A percentile compares a stretch with the other conserved stretches of the same genome.
phyloP scores from a whole-genome alignment of 2,113 vertebrate genomes.

The Aviceda subcristata region DNA sequence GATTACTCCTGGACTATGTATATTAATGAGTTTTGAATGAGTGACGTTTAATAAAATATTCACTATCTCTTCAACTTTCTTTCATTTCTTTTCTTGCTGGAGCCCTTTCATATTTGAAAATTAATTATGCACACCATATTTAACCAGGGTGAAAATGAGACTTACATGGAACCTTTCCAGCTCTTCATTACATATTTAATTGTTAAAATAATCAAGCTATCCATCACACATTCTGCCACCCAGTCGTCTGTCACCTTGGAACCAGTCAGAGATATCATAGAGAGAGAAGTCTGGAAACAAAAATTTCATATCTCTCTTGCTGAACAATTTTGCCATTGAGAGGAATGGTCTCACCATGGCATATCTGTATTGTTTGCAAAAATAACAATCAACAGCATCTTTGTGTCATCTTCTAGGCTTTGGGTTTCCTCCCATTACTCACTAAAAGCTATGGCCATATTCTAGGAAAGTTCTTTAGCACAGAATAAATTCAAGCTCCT shows the following conservation, averaged over 20 bases:
- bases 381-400: not conserved
- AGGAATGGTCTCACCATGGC: not conserved
- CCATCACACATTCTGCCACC: constrained; percentile 53
- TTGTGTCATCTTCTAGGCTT: not conserved
- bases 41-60: constrained; percentile 71
- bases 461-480: not conserved
- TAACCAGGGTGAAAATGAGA: constrained; percentile 71
- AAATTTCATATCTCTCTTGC: not conserved
- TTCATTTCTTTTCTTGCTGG: constrained; percentile 61
- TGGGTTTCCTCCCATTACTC: not conserved
- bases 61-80: constrained; percentile 61
- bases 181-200: constrained; percentile 73
- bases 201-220: constrained; percentile 74
- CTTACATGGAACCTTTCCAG: constrained; percentile 68
- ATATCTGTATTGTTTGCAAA: not conserved
- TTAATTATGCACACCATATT: constrained; percentile 73
- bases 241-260: constrained; percentile 58
- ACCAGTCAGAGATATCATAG: not conserved
- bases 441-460: not conserved
- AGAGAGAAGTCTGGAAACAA: constrained; percentile 4
- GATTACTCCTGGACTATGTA: constrained; percentile 46
- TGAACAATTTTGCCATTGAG: not conserved
- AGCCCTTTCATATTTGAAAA: constrained; percentile 66
- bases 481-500: not conserved
- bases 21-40: constrained; percentile 70